These are phyloP conservation scores for Falco berigora DNA, from an alignment of 2,797 vertebrate species.

Conservation along the genomic window DNA sequence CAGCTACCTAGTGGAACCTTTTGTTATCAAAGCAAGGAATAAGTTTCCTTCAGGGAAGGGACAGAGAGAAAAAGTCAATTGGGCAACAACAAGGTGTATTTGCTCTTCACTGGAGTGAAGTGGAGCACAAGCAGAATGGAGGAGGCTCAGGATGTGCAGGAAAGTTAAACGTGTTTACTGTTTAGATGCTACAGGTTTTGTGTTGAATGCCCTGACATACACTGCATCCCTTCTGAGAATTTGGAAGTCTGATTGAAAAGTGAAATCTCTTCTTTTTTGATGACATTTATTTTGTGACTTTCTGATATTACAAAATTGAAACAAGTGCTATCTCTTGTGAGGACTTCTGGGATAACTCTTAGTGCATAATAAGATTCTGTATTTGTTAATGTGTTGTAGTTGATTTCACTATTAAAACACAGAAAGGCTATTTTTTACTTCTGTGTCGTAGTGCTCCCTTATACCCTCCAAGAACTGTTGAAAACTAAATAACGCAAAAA, in stretches of 20 bases:
- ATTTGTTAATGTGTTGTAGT: neutral
- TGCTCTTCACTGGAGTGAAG: neutral
- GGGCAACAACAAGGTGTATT: neutral
- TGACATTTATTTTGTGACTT: neutral
- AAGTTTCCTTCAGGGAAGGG: neutral
- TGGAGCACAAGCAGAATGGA: neutral
- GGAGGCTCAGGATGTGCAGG: neutral
- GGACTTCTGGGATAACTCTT: neutral
- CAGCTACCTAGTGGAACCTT: neutral
- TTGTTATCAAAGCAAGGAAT: neutral
- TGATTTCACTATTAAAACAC: neutral
- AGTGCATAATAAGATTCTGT: neutral
- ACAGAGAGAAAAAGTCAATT: neutral
- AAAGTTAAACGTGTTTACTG: neutral
- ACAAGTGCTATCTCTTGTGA: neutral
- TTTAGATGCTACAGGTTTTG: neutral
- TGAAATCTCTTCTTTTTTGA: neutral
- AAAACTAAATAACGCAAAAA: neutral
- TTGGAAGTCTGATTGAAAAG: neutral
- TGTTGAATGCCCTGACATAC: neutral
- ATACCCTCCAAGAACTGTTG: neutral
- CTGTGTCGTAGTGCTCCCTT: neutral
- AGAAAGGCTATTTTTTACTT: neutral
- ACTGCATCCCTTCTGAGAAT: neutral
- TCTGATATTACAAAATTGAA: neutral